These are phyloP conservation scores for Notamacropus eugenii DNA, from an alignment of 2,797 vertebrate genomes.

Conservation along the genomic window DNA sequence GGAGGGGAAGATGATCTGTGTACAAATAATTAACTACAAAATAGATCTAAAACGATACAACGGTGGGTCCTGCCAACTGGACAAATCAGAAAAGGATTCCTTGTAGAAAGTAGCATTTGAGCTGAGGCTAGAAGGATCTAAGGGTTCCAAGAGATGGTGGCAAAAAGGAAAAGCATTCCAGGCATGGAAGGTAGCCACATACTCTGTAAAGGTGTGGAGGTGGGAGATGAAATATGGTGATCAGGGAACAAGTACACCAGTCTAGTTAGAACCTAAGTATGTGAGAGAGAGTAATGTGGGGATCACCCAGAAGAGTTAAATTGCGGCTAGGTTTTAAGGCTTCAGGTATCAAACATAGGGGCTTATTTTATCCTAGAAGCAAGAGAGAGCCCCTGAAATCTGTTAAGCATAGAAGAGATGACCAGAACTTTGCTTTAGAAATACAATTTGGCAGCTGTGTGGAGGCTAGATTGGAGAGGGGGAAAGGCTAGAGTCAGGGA, in stretches of 20 bases:
- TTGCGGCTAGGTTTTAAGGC: neutral
- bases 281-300: neutral
- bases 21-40: neutral
- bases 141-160: neutral
- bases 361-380: neutral
- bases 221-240: neutral
- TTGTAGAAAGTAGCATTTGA: neutral
- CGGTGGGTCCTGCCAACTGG: neutral
- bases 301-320: neutral
- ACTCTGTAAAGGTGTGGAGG: neutral
- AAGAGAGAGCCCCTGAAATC: neutral
- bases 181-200: neutral
- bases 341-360: neutral
- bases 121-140: neutral
- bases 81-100: neutral
- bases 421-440: neutral
- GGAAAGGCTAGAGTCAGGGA: neutral
- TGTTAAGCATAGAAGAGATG: neutral
- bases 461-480: neutral
- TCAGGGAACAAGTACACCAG: neutral
- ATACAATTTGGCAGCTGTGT: neutral
- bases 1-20: neutral
- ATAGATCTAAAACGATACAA: neutral
- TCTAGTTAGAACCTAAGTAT: neutral
- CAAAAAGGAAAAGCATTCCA: neutral